phyloP scores from a whole-genome alignment of 2,888 invertebrate genomes.

The Cosmia pyralina region DNA sequence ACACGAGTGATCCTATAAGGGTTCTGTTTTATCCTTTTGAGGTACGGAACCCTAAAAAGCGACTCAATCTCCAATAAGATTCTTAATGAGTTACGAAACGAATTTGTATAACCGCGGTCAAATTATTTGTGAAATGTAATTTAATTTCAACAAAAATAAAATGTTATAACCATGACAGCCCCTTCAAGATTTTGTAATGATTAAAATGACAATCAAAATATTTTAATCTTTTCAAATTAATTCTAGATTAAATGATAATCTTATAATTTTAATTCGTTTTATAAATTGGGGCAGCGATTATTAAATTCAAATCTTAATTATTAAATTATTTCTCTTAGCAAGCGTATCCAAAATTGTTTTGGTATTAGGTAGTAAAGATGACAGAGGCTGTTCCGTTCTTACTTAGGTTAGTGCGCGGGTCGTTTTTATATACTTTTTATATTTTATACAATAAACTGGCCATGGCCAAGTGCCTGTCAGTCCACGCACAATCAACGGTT shows the following conservation, averaged over 20 bases:
- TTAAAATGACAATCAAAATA: constrained; percentile 5
- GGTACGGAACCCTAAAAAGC: too few relatives aligned
- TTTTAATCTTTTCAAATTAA: constrained; percentile 17
- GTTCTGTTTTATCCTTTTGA: too few relatives aligned
- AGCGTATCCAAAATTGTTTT: not conserved
- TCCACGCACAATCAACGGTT: too few relatives aligned
- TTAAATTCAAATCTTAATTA: constrained; percentile 12
- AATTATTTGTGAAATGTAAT: constrained; percentile 1
- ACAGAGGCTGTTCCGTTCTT: not conserved
- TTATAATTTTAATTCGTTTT: not conserved
- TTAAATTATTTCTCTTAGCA: not conserved
- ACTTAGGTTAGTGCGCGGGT: too few relatives aligned
- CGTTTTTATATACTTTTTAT: too few relatives aligned
- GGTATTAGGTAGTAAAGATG: not conserved
- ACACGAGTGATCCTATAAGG: too few relatives aligned
- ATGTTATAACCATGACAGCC: not conserved
- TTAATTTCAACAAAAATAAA: not conserved
- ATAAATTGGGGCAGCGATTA: not conserved
- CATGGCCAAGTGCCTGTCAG: too few relatives aligned
- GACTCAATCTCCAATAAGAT: too few relatives aligned
- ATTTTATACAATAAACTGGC: too few relatives aligned
- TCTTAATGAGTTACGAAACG: not conserved
- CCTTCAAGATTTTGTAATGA: not conserved
- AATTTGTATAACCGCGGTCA: not conserved
- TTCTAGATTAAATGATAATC: constrained; percentile 4